Percentiles rank a stretch among this genome's conserved stretches.
Evolutionary conservation across 1,140 invertebrate genomes (phyloP).

Genomic region (Penaeus chinensis): DNA sequence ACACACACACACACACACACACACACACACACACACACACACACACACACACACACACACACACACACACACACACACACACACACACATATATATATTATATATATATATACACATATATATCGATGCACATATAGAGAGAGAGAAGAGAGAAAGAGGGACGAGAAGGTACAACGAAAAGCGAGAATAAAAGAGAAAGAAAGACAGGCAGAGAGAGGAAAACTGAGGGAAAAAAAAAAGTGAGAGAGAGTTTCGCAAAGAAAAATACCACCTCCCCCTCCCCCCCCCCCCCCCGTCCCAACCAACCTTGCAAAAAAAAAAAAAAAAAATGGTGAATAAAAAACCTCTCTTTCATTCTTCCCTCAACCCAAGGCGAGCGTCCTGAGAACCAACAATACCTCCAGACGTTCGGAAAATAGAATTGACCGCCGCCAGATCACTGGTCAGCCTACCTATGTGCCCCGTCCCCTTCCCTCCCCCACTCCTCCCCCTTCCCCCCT

Average conservation of each 20-base stretch:
- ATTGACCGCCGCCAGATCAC: neutral
- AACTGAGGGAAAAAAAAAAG: neutral
- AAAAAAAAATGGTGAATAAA: neutral
- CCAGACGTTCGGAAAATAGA: neutral
- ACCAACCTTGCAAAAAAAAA: neutral
- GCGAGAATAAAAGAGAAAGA: neutral
- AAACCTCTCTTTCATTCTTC: neutral
- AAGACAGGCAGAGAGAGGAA: conserved; percentile 6
- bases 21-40: too few species aligned
- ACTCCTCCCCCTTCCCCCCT: neutral
- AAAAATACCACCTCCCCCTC: neutral
- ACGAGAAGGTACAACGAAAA: too few species aligned
- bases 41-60: too few species aligned
- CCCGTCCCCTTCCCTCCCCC: neutral
- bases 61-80: too few species aligned
- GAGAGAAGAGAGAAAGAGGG: too few species aligned
- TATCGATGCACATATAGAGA: too few species aligned
- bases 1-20: too few species aligned
- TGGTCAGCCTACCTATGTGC: neutral
- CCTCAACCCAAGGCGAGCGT: neutral
- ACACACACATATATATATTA: too few species aligned
- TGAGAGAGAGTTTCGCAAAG: neutral
- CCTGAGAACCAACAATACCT: neutral
- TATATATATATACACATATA: too few species aligned
- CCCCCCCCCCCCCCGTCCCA: too few species aligned